Evolutionary conservation across 2,888 invertebrate species (phyloP).

Genomic region (Morinoia aosen): DNA sequence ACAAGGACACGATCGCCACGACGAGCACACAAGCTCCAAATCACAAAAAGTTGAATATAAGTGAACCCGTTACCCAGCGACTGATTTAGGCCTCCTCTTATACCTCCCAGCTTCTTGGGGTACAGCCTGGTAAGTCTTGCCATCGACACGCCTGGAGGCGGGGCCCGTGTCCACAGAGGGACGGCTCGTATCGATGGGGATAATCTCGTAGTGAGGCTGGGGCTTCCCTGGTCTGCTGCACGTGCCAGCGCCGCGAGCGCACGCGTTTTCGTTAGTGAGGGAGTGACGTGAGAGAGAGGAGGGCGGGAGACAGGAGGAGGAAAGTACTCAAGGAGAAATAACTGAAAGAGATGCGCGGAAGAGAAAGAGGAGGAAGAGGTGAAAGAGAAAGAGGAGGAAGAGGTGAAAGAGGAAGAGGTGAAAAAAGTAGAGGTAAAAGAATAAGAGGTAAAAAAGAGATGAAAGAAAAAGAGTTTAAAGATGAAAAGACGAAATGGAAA

Average conservation of each 20-base stretch:
- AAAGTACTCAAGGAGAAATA: background rate
- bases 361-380: background rate
- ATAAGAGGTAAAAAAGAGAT: no score
- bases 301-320: background rate
- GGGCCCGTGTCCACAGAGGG: background rate
- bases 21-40: background rate
- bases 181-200: background rate
- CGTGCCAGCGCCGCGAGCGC: background rate
- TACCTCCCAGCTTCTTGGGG: constrained; percentile 21
- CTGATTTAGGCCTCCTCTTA: constrained; percentile 25
- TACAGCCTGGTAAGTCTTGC: constrained; percentile 31
- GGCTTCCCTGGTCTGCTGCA: background rate
- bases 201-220: constrained; percentile 12
- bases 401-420: no score
- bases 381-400: no score
- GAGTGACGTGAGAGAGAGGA: background rate
- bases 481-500: no score
- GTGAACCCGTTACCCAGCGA: background rate
- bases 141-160: background rate
- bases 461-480: no score
- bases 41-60: background rate
- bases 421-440: no score
- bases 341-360: background rate
- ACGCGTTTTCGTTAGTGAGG: background rate
- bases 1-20: background rate